phyloP scores from a whole-genome alignment of 2,113 vertebrate species.

The Illadopsis cleaveri region DNA sequence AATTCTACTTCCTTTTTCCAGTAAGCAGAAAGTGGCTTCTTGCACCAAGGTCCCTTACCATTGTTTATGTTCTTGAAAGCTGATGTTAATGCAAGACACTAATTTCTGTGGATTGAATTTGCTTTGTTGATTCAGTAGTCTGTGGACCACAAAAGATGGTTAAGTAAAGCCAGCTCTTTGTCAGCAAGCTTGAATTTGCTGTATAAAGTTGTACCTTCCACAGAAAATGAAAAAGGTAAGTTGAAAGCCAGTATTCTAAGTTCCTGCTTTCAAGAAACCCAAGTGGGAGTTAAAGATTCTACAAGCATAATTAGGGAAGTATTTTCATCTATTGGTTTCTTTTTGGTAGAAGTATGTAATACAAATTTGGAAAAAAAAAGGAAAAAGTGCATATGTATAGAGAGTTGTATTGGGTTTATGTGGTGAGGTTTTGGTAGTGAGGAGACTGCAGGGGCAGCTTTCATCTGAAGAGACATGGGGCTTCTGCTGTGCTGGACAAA shows the following conservation, averaged over 20 bases:
- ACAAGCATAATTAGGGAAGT: neutral
- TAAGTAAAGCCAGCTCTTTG: conserved; percentile 1
- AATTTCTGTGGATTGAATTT: conserved; percentile 4
- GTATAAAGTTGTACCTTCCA: neutral
- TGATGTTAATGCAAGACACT: neutral
- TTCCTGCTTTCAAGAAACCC: neutral
- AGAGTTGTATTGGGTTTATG: neutral
- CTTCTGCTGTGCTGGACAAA: neutral
- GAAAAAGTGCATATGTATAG: no score
- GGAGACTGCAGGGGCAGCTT: neutral
- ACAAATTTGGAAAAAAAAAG: neutral
- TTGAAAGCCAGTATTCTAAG: neutral
- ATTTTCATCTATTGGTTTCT: neutral
- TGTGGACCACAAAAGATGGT: neutral
- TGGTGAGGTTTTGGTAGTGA: neutral
- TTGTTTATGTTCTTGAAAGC: neutral
- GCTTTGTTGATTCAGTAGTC: conserved; percentile 1
- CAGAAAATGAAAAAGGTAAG: neutral
- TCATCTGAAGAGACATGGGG: neutral
- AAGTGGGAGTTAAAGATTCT: neutral
- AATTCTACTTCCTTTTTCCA: neutral
- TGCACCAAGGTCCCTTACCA: neutral
- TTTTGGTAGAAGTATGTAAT: neutral
- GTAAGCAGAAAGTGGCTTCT: neutral
- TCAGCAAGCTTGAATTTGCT: neutral